Evolutionary conservation across 2,113 vertebrate species (phyloP), one percentile per base, ranked within the genome.

Genomic region (Cranoglanis bouderius): DNA sequence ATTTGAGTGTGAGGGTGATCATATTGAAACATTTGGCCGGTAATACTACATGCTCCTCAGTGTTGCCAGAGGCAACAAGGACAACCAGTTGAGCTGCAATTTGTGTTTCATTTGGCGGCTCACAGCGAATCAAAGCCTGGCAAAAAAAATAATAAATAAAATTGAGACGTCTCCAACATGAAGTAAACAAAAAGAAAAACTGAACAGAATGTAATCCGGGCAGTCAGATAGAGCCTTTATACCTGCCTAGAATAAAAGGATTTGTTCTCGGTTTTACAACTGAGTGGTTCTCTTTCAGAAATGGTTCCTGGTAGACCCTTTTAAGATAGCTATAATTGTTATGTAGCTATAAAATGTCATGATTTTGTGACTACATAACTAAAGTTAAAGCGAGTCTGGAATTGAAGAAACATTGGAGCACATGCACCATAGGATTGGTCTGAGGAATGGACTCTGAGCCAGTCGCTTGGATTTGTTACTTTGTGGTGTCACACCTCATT

Each of bases 1-100:
- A 94, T 93, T 93, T 88, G 51, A 86, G 87, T 63, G 81, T 24
- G 46, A 75, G 51, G 89, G 87, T 77, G 83, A 80, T 83, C 87
- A 85, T 81, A 86, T 84, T 81, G 78, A 81, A 78, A 78, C 74
- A 78, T 87, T 84, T 51, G 49, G 46, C 43, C 18, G 32, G 53
- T 38, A 26, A 59, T 83, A 46, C 55, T n/a, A 86, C 61, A 75
- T 85, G 51, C 82, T 70, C 14, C 81, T 87, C n/a, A 10, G 19
- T 53, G 18, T 8, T 67, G 78, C 70, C 61, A 53, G 81, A 38
- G 82, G 72, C 75, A 85, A 84, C 84, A 88, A 83, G 87, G 78
- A 88, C 78, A 77, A 86, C 57, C 35, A 75, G 53, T 86, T 77
- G 72, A 82, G 59, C 74, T 61, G 40, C 32, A 40, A 13, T 83